phyloP scores from a whole-genome alignment of 2,888 invertebrate genomes.

The Toxonevra muliebris region DNA sequence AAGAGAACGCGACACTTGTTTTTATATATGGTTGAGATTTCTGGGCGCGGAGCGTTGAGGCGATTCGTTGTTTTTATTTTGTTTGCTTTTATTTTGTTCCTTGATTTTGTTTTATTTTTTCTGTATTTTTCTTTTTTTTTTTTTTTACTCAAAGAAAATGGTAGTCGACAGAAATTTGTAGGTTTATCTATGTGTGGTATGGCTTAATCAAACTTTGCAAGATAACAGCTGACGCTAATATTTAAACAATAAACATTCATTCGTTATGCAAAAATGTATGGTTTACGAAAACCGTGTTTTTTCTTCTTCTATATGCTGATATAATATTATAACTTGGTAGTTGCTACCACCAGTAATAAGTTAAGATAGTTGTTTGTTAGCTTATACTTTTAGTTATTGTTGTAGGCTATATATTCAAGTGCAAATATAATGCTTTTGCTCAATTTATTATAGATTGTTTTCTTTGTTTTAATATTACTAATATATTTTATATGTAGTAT shows the following conservation, averaged over 20 bases:
- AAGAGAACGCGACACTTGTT: too few species aligned
- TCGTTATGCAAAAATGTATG: too few species aligned
- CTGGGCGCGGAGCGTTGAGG: too few species aligned
- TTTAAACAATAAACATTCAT: background rate
- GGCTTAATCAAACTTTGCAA: background rate
- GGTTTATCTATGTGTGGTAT: too few species aligned
- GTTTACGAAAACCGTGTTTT: too few species aligned
- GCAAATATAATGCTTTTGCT: background rate
- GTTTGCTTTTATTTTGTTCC: background rate
- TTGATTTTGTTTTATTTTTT: background rate
- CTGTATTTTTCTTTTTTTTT: background rate
- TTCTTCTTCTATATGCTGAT: too few species aligned
- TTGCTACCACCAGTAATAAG: too few species aligned
- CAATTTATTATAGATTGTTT: background rate
- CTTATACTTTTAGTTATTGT: too few species aligned
- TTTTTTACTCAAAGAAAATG: background rate
- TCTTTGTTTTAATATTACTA: constrained; percentile 14
- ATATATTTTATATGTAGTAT: constrained; percentile 6
- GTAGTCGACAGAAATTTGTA: background rate
- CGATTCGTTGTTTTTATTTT: too few species aligned
- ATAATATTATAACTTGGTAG: too few species aligned
- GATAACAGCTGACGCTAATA: background rate
- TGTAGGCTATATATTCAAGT: background rate
- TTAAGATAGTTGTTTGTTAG: too few species aligned
- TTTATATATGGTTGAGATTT: too few species aligned